Evolutionary conservation across 2,113 vertebrate genomes (phyloP).

Genomic region (Pedetes capensis): DNA sequence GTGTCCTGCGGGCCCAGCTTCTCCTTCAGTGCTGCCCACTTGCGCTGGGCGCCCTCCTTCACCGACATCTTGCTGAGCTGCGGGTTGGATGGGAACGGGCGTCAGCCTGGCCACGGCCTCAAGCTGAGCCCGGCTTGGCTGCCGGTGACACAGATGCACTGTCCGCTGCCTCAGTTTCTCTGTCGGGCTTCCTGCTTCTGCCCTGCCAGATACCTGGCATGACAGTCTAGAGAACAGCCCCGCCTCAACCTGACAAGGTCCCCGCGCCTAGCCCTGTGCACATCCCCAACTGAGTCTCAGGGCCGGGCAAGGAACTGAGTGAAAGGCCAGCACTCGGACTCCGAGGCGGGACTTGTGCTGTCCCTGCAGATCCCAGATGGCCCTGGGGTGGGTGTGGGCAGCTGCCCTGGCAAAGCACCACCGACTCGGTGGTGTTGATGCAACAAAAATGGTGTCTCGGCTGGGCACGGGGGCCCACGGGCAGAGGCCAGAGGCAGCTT

Average conservation of each 20-base stretch:
- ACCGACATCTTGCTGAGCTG: conserved; percentile 85
- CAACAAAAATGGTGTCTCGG: accelerated
- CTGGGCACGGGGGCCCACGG: too few species aligned
- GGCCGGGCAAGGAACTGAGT: not conserved
- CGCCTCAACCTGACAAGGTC: too few species aligned
- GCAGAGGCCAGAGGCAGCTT: too few species aligned
- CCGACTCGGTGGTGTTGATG: accelerated
- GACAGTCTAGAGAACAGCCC: too few species aligned
- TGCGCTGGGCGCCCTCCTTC: conserved; percentile 89
- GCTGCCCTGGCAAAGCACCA: not conserved
- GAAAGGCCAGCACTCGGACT: too few species aligned
- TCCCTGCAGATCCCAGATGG: too few species aligned
- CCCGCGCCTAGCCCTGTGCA: accelerated
- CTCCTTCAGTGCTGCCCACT: conserved; percentile 92
- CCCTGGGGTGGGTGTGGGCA: accelerated
- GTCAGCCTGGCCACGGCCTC: accelerated
- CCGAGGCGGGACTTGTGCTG: not conserved
- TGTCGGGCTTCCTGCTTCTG: accelerated
- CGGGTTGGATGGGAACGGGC: not conserved
- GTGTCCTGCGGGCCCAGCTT: conserved; percentile 91
- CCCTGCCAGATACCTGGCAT: not conserved
- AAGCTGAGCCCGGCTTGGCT: not conserved
- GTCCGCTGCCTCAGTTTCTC: not conserved
- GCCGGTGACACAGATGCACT: accelerated
- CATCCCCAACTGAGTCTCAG: not conserved